Conservation (phyloP, 2,797 vertebrate genomes). For the Cuniculus paca region DNA sequence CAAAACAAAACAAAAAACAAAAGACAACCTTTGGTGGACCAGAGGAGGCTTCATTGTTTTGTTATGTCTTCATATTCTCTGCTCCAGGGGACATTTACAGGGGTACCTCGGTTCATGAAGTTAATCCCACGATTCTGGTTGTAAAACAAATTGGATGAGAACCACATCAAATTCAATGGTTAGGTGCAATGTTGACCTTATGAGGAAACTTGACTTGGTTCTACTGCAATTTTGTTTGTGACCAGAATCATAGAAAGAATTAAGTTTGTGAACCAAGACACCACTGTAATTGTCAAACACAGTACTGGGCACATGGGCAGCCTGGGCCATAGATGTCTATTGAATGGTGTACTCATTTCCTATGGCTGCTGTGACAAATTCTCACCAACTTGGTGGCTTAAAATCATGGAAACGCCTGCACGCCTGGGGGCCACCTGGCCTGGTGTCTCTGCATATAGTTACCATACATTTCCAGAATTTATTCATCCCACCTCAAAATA, state of each 20-base stretch:
- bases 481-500: no score
- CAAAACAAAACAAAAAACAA: no score
- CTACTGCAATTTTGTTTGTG: not conserved
- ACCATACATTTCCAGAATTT: no score
- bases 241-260: not conserved
- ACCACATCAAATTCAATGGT: not conserved
- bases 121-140: not conserved
- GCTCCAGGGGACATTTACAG: not conserved
- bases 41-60: not conserved
- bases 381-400: not conserved
- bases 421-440: no score
- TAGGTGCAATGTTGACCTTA: not conserved
- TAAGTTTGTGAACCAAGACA: not conserved
- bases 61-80: not conserved
- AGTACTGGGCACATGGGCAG: not conserved
- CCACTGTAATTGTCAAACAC: not conserved
- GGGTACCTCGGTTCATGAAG: not conserved
- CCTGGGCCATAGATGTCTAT: not conserved
- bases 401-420: no score
- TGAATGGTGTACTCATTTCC: not conserved
- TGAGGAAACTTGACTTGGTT: not conserved
- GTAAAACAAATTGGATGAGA: not conserved
- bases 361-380: not conserved
- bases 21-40: fast-evolving
- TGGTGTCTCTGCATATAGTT: no score